Base-by-base conservation (phyloP, 2,888 invertebrate species). In the Callyntrura guangdongensis region DNA sequence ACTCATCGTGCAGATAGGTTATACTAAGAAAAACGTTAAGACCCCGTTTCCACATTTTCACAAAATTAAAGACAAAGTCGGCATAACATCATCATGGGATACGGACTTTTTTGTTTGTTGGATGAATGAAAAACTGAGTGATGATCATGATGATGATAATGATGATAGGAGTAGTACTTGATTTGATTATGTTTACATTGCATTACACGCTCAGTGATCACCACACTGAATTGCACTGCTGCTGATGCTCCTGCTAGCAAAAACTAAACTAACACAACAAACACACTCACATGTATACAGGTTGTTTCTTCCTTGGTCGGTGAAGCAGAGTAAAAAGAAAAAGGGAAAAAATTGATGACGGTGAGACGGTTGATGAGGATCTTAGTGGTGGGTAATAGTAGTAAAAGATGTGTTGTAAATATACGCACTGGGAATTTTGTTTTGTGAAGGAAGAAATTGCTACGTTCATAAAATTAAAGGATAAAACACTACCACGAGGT, bases 181-280 rank as follows among this genome's bases (percentile, higher is more conserved):
- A 82, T 72, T 83, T 56, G 49, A 77, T 90, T 74, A 87, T 91
- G 91, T 91, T 91, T 91, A 91, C 91, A 91, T 87, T 91, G 69
- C 67, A 91, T 91, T 91, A 91, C 91, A 91, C 81, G 88, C 91
- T 88, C 91, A 56, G 49, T 88, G 91, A 85, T 64, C 86, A 11
- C 49, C 74, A 61, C 61, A 81, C 56, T 14, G 53, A 36, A 36
- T 36, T 36, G 36, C 36, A 36, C 36, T n/a, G n/a, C n/a, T n/a
- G 0, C 64, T 36, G 36, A 4, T 36, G 36, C 36, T 36, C 3
- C 36, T 36, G 36, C 36, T 4, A 25, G 64, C 45, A 45, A 12
- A 67, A 25, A 72, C 5, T 72, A 5, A n/a, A 67, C 36, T 36
- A 6, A 36, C 36, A 36, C 3, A 2, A 56, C 17, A 45, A 2